These are phyloP conservation scores for Enteromius trimaculatus DNA, from an alignment of 2,797 vertebrate genomes.

Conservation along the genomic window DNA sequence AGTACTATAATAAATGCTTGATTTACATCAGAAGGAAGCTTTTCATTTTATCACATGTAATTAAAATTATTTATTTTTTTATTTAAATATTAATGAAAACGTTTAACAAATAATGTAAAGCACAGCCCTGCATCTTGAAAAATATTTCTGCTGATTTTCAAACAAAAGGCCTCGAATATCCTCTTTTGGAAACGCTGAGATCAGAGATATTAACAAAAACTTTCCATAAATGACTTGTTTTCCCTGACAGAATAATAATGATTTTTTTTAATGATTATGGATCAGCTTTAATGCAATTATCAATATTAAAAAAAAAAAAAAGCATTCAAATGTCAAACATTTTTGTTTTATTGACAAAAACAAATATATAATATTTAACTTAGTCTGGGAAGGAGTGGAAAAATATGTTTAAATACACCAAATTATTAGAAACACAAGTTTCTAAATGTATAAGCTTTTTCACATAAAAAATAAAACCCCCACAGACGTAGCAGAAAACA, in stretches of 20 bases:
- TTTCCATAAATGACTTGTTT: not conserved
- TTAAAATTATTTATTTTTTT: not conserved
- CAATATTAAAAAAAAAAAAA: not conserved
- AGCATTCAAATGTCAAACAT: not conserved
- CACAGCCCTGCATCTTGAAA: not conserved
- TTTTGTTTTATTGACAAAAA: too few species aligned
- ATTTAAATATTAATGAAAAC: not conserved
- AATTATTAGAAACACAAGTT: too few species aligned
- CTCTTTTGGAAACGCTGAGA: not conserved
- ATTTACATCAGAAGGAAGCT: not conserved
- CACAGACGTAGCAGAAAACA: too few species aligned
- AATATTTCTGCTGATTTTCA: not conserved
- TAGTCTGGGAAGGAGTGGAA: too few species aligned
- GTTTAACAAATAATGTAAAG: not conserved
- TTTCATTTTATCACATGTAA: not conserved
- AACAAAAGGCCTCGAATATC: not conserved
- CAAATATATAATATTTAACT: too few species aligned
- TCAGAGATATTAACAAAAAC: not conserved
- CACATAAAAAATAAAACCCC: too few species aligned
- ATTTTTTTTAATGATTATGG: too few species aligned
- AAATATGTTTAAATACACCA: too few species aligned
- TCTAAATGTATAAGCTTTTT: too few species aligned
- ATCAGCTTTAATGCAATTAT: not conserved
- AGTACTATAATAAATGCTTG: not conserved
- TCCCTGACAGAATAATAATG: not conserved